phyloP scores from a whole-genome alignment of 1,140 invertebrate species.

The Bombus impatiens region DNA sequence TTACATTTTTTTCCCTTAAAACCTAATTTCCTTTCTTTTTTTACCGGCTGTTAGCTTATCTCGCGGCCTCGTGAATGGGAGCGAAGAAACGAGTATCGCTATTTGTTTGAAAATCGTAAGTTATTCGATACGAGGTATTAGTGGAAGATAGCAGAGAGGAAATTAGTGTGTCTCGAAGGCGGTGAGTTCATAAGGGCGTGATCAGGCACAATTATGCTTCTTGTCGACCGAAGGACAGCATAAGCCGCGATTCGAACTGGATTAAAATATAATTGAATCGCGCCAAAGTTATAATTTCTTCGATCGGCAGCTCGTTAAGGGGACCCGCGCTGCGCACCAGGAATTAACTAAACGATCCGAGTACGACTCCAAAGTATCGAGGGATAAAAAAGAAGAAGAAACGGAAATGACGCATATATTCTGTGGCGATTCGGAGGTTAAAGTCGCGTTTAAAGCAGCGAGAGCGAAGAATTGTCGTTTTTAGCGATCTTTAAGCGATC shows the following conservation, averaged over 20 bases:
- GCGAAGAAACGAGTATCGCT: neutral
- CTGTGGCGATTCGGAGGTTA: neutral
- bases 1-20: neutral
- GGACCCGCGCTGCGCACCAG: neutral
- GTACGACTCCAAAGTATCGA: neutral
- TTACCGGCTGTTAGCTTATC: neutral
- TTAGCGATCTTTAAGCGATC: constrained; percentile 22
- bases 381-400: neutral
- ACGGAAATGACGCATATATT: constrained; percentile 6
- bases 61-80: neutral
- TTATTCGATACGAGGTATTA: neutral
- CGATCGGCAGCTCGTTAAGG: constrained; percentile 29
- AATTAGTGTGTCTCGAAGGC: neutral
- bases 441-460: constrained; percentile 13
- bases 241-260: constrained; percentile 11
- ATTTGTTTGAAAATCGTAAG: neutral
- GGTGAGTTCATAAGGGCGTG: constrained; percentile 2
- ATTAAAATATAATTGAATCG: constrained; percentile 27
- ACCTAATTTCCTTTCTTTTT: neutral
- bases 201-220: neutral
- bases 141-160: neutral
- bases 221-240: neutral
- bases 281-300: constrained; percentile 38
- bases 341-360: constrained; percentile 12
- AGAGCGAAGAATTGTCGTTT: constrained; percentile 29